These are phyloP conservation scores for Peromyscus eremicus DNA, from an alignment of 2,797 vertebrate genomes.

Conservation along the genomic window DNA sequence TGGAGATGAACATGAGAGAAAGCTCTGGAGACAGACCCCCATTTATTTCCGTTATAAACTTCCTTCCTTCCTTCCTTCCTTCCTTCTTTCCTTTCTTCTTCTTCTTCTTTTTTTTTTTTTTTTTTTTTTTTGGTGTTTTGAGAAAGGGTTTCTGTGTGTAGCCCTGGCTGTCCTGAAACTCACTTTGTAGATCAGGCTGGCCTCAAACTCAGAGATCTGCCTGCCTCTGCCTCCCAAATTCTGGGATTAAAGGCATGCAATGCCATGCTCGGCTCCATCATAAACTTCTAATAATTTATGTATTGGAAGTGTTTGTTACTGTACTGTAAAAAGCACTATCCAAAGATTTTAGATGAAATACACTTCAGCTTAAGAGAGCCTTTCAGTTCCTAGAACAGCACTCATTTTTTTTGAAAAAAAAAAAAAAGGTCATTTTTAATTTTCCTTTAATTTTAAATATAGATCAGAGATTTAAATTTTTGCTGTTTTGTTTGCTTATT, in stretches of 20 bases:
- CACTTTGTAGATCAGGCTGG: not conserved
- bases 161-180: not conserved
- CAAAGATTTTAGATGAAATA: conserved; percentile 37
- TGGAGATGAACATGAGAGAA: not conserved
- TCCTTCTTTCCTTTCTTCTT: not conserved
- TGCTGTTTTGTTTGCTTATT: not conserved
- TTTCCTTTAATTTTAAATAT: conserved; percentile 50
- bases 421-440: not conserved
- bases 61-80: not conserved
- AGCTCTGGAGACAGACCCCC: not conserved
- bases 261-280: not conserved
- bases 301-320: not conserved
- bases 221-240: not conserved
- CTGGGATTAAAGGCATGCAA: not conserved
- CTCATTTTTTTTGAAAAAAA: not conserved
- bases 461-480: conserved; percentile 8
- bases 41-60: not conserved
- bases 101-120: rapidly evolving
- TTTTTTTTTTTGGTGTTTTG: not conserved
- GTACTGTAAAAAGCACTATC: conserved; percentile 36
- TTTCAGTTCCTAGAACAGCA: conserved; percentile 13
- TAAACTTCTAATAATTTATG: not conserved
- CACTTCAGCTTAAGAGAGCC: not conserved
- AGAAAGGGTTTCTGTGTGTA: not conserved
- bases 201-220: not conserved